Evolutionary conservation across 2,797 vertebrate genomes (phyloP).

Genomic region (Gastrophryne carolinensis): DNA sequence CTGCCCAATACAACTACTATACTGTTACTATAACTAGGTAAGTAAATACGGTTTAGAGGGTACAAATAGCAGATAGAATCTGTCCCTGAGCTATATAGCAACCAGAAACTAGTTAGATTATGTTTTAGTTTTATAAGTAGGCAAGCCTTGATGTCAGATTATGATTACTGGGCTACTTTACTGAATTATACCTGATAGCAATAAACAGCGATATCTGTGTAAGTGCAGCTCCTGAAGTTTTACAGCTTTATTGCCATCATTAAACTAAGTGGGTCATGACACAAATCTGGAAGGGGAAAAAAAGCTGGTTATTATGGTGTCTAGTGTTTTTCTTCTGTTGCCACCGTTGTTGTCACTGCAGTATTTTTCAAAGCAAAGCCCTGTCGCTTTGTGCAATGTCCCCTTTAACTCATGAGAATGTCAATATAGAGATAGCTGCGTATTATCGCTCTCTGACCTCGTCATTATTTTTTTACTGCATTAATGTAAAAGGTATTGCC

Average conservation of each 20-base stretch:
- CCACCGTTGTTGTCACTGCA: neutral
- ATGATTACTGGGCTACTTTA: constrained; percentile 4
- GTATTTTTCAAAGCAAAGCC: too few relatives aligned
- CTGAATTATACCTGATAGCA: neutral
- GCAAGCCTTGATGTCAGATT: neutral
- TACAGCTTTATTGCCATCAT: neutral
- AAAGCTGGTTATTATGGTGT: too few relatives aligned
- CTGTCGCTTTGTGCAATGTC: neutral
- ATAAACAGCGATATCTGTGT: neutral
- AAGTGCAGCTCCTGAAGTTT: neutral
- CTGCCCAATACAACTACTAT: too few relatives aligned
- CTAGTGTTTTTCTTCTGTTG: neutral
- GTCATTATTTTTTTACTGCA: neutral
- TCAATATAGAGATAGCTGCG: neutral
- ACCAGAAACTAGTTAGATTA: neutral
- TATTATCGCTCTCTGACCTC: neutral
- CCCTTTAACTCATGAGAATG: neutral
- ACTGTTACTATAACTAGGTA: too few relatives aligned
- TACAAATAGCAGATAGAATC: too few relatives aligned
- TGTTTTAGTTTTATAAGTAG: neutral
- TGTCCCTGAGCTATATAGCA: too few relatives aligned
- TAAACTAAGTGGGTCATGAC: neutral
- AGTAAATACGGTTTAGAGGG: too few relatives aligned
- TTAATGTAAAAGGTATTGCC: neutral
- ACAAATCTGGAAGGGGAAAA: too few relatives aligned